Evolutionary conservation across 2,113 vertebrate species (phyloP).

Genomic region (Mustela lutreola): DNA sequence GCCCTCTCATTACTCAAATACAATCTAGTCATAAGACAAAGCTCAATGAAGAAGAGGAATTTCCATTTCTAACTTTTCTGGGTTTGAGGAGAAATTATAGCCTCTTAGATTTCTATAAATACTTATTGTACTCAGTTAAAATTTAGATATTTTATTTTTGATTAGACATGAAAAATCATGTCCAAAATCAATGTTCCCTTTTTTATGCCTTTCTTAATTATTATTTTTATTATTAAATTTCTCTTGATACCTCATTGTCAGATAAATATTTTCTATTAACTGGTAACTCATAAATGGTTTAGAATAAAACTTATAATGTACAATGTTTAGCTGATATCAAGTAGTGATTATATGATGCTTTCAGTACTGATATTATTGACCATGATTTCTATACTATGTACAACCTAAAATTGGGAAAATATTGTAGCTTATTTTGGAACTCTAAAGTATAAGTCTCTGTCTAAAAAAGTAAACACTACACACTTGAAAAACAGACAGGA

Average conservation of each 20-base stretch:
- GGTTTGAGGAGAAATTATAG: not conserved
- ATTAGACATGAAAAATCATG: not conserved
- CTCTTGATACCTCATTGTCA: not conserved
- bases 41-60: not conserved
- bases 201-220: not conserved
- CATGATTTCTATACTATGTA: not conserved
- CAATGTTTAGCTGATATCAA: not conserved
- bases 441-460: not conserved
- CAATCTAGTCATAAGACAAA: not conserved
- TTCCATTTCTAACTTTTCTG: not conserved
- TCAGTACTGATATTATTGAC: not conserved
- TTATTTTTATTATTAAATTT: not conserved
- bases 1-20: not conserved
- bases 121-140: not conserved
- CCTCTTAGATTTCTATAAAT: not conserved
- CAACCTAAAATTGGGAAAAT: not conserved
- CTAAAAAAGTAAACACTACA: not conserved
- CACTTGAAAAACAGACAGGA: not conserved
- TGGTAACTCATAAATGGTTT: not conserved
- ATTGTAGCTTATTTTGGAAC: not conserved
- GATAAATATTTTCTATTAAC: not conserved
- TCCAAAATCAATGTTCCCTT: not conserved
- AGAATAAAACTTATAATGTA: not conserved
- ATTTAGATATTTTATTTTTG: not conserved
- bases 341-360: not conserved